Percentiles rank a stretch among this genome's conserved stretches.
Evolutionary conservation across 2,888 invertebrate species (phyloP).

Genomic region (Balanococcus diminutus): DNA sequence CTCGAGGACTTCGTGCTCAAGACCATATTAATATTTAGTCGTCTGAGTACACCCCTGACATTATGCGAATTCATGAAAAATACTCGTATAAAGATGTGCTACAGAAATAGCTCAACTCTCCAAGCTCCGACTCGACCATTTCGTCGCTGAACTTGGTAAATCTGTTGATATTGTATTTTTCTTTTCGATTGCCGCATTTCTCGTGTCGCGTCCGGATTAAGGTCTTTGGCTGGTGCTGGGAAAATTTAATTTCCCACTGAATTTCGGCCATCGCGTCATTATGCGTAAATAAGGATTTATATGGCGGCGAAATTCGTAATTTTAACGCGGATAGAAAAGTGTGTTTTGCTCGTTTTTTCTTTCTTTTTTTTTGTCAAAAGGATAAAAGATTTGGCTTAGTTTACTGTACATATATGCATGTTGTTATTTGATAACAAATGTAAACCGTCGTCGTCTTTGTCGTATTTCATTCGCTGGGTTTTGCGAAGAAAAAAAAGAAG

Average conservation of each 20-base stretch:
- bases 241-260: not conserved
- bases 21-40: not conserved
- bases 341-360: not conserved
- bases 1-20: conserved; percentile 18
- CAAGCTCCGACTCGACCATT: not conserved
- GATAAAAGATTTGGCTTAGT: not conserved
- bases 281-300: not conserved
- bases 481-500: not conserved
- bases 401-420: not conserved
- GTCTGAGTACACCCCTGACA: not conserved
- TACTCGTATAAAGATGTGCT: no score
- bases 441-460: not conserved
- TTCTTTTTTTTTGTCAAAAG: not conserved
- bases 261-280: not conserved
- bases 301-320: not conserved
- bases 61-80: no score
- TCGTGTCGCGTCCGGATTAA: not conserved
- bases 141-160: not conserved
- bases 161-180: not conserved
- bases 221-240: not conserved
- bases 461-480: not conserved
- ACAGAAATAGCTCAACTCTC: no score
- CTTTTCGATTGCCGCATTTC: not conserved
- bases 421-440: not conserved
- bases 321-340: not conserved